Conservation (phyloP, 2,113 vertebrate species). For the Callopanchax toddi region DNA sequence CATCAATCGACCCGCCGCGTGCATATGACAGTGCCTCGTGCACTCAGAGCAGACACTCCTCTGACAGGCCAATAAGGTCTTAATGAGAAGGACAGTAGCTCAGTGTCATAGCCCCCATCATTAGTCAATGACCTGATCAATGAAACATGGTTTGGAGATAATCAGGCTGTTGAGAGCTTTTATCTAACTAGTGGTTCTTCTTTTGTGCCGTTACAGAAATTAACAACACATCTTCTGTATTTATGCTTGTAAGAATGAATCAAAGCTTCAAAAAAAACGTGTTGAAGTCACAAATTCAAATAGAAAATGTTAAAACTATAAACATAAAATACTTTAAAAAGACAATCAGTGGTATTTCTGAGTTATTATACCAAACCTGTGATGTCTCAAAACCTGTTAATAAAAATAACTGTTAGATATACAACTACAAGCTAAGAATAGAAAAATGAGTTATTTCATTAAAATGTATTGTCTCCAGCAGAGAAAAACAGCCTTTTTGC, state of each 20-base stretch:
- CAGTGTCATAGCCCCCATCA: constrained; percentile 55
- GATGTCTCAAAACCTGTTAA: background rate
- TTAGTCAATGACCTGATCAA: constrained; percentile 70
- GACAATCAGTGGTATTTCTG: background rate
- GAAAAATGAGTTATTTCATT: too few species aligned
- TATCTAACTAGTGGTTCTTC: constrained; percentile 17
- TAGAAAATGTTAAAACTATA: too few species aligned
- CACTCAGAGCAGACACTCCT: constrained; percentile 59
- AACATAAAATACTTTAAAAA: background rate
- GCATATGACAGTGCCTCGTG: constrained; percentile 68
- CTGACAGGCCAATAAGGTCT: constrained; percentile 69
- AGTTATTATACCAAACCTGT: background rate
- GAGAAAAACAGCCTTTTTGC: background rate
- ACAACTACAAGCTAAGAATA: background rate
- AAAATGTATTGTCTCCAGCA: background rate
- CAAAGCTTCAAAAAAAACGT: background rate
- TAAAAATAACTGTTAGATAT: too few species aligned
- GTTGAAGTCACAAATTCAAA: too few species aligned
- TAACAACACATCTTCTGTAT: constrained; percentile 3
- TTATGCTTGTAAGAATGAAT: constrained; percentile 6
- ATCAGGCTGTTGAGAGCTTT: constrained; percentile 52
- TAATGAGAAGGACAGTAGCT: constrained; percentile 69
- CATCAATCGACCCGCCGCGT: constrained; percentile 72
- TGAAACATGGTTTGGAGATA: constrained; percentile 63
- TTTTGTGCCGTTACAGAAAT: background rate